phyloP scores from a whole-genome alignment of 2,797 vertebrate species.

The Pogoniulus pusillus region DNA sequence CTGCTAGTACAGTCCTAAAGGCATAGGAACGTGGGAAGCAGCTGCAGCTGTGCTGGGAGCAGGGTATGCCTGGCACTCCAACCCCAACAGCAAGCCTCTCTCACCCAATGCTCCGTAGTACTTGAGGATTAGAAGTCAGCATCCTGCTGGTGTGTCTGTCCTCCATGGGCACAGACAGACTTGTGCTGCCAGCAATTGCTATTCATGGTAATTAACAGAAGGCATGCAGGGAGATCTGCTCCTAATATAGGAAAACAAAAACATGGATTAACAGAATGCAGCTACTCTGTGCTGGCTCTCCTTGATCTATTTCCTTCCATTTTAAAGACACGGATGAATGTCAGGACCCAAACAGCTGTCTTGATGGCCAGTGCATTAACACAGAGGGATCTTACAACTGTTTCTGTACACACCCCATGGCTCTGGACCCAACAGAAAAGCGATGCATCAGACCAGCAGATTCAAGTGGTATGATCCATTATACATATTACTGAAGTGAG shows the following conservation, averaged over 20 bases:
- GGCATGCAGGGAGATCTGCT: neutral
- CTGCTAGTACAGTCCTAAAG: neutral
- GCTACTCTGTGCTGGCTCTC: slow-evolving; percentile 51
- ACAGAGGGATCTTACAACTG: slow-evolving; percentile 92
- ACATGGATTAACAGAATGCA: slow-evolving; percentile 11
- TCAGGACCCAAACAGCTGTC: slow-evolving; percentile 87
- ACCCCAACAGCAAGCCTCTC: neutral
- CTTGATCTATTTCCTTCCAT: slow-evolving; percentile 62
- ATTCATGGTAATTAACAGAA: slow-evolving; percentile 22
- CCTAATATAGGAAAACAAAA: neutral
- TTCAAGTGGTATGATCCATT: slow-evolving; percentile 79
- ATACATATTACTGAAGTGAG: slow-evolving; percentile 32
- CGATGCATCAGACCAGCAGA: slow-evolving; percentile 80
- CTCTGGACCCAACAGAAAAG: slow-evolving; percentile 81
- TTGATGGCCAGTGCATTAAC: slow-evolving; percentile 89
- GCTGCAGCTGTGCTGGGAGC: neutral
- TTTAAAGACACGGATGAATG: slow-evolving; percentile 92
- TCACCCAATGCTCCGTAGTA: neutral
- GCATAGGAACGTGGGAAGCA: neutral
- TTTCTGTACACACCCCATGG: slow-evolving; percentile 89
- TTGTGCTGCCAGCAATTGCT: neutral
- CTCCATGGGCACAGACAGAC: neutral
- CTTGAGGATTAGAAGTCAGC: neutral
- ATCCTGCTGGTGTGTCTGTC: neutral
- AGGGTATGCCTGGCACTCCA: neutral